Evolutionary conservation across 2,113 vertebrate genomes (phyloP).

Genomic region (Amblyornis subalaris): DNA sequence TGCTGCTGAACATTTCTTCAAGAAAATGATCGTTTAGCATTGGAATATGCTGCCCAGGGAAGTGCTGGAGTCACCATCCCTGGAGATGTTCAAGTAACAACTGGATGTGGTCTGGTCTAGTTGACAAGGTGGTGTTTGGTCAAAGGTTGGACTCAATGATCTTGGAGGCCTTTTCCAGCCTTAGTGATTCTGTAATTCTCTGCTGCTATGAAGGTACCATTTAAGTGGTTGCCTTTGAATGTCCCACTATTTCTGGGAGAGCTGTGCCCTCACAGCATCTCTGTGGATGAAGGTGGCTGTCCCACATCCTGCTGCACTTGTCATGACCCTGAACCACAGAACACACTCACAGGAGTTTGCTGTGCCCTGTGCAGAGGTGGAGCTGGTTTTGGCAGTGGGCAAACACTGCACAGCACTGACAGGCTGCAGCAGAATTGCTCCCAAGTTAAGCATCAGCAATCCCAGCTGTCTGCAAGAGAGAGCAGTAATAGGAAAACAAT

Average conservation of each 20-base stretch:
- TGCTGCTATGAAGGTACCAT: rapidly evolving
- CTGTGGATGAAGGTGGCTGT: rapidly evolving
- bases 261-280: not conserved
- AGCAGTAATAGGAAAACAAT: rapidly evolving
- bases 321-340: rapidly evolving
- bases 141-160: not conserved
- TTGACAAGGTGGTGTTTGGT: not conserved
- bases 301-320: rapidly evolving
- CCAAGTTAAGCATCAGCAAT: rapidly evolving
- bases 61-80: not conserved
- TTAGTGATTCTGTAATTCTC: not conserved
- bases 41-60: not conserved
- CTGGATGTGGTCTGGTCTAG: not conserved
- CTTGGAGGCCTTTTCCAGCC: not conserved
- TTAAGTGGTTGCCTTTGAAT: rapidly evolving
- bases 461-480: not conserved
- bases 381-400: not conserved
- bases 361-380: rapidly evolving
- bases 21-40: too few relatives aligned
- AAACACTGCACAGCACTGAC: not conserved
- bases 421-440: not conserved
- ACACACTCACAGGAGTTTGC: not conserved
- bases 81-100: not conserved
- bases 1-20: not conserved
- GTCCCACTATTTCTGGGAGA: rapidly evolving